phyloP scores from a whole-genome alignment of 2,888 invertebrate species.

The Ophion ventricosus region DNA sequence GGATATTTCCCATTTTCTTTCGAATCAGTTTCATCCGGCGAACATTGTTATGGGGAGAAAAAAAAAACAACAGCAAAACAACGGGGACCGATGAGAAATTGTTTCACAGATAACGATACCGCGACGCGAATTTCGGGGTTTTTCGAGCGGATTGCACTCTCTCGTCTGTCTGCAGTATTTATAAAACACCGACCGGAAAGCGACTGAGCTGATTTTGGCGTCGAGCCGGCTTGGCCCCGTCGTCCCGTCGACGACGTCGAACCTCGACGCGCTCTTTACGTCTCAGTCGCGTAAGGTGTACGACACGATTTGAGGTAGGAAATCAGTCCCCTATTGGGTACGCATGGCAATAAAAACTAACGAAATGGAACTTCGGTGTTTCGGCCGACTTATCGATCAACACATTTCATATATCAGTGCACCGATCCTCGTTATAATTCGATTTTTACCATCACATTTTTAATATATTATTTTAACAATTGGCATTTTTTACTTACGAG shows the following conservation, averaged over 20 bases:
- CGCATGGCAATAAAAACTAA: not conserved
- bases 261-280: constrained; percentile 60
- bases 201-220: constrained; percentile 82
- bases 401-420: not conserved
- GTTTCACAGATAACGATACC: constrained; percentile 57
- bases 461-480: too few species aligned
- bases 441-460: too few species aligned
- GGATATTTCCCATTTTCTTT: constrained; percentile 12
- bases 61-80: not conserved
- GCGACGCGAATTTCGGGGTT: constrained; percentile 54
- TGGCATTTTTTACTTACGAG: too few species aligned
- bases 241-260: constrained; percentile 66
- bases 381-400: not conserved
- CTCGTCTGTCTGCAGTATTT: constrained; percentile 81
- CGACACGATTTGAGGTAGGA: constrained; percentile 58
- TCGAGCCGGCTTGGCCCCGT: constrained; percentile 79
- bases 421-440: too few species aligned
- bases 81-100: constrained; percentile 25
- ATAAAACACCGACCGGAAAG: constrained; percentile 83
- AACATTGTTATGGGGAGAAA: not conserved
- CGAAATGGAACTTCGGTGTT: not conserved
- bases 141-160: constrained; percentile 75
- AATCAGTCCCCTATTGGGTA: constrained; percentile 27
- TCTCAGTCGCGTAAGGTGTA: constrained; percentile 55
- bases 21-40: not conserved